These are phyloP conservation scores for Steromphala cineraria DNA, from an alignment of 2,888 invertebrate species.

Conservation along the genomic window DNA sequence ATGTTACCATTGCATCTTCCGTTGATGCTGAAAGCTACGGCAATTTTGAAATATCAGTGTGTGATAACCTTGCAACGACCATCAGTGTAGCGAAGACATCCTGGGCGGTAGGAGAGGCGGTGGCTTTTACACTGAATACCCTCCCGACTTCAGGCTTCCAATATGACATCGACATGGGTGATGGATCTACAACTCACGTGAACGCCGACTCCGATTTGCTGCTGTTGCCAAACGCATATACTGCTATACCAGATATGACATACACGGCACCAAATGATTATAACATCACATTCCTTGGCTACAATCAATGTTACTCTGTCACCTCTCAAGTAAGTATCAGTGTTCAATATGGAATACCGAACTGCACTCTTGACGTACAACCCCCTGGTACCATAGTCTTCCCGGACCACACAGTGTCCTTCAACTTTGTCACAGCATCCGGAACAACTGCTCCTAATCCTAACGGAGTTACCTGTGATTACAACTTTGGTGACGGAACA, in stretches of 20 bases:
- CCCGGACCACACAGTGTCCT: not conserved
- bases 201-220: not conserved
- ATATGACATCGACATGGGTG: not conserved
- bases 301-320: not conserved
- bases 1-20: not conserved
- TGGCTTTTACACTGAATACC: not conserved
- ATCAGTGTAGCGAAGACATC: not conserved
- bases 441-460: not conserved
- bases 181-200: not conserved
- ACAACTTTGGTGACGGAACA: not conserved
- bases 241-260: not conserved
- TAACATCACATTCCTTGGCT: not conserved
- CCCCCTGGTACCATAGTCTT: not conserved
- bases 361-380: not conserved
- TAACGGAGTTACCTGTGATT: not conserved
- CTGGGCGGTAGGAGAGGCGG: not conserved
- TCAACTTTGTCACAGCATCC: not conserved
- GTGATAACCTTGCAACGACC: not conserved
- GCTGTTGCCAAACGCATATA: not conserved
- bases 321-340: not conserved
- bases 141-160: slow-evolving; percentile 4
- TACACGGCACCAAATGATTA: not conserved
- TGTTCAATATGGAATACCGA: slow-evolving; percentile 16
- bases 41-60: not conserved
- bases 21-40: not conserved